These are phyloP conservation scores for Aphaenogaster floridana DNA, from an alignment of 1,140 invertebrate genomes.

Conservation along the genomic window DNA sequence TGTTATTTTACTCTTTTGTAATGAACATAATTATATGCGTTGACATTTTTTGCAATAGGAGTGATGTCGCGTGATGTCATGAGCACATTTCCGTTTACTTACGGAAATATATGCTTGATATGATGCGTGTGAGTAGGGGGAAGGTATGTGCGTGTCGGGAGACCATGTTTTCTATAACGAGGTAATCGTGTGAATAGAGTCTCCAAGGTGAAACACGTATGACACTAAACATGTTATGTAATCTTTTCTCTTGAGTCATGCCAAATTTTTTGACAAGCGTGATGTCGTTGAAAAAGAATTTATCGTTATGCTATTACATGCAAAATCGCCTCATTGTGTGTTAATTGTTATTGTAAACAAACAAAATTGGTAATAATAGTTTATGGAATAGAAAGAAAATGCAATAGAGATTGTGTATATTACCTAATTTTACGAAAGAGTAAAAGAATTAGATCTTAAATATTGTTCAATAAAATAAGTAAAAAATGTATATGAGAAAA, in stretches of 20 bases:
- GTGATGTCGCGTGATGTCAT: not conserved
- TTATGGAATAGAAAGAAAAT: not conserved
- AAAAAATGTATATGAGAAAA: not conserved
- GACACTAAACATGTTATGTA: not conserved
- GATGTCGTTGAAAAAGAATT: not conserved
- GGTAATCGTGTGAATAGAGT: conserved; percentile 6
- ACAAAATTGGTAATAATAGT: not conserved
- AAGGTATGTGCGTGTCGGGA: not conserved
- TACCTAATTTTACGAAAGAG: too few species aligned
- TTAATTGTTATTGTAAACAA: not conserved
- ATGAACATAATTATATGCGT: not conserved
- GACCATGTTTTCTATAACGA: conserved; percentile 10
- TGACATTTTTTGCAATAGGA: not conserved
- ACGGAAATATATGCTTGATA: not conserved
- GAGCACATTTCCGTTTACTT: conserved; percentile 3
- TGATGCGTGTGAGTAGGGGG: not conserved
- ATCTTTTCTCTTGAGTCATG: not conserved
- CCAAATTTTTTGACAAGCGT: not conserved
- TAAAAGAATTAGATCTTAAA: not conserved
- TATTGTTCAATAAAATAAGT: not conserved
- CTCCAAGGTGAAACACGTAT: conserved; percentile 5
- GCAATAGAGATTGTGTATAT: not conserved
- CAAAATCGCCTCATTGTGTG: not conserved
- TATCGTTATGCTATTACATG: not conserved
- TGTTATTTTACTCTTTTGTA: not conserved